Base-by-base conservation (phyloP, 2,888 invertebrate genomes). In the Chrysopilus asiliformis region DNA sequence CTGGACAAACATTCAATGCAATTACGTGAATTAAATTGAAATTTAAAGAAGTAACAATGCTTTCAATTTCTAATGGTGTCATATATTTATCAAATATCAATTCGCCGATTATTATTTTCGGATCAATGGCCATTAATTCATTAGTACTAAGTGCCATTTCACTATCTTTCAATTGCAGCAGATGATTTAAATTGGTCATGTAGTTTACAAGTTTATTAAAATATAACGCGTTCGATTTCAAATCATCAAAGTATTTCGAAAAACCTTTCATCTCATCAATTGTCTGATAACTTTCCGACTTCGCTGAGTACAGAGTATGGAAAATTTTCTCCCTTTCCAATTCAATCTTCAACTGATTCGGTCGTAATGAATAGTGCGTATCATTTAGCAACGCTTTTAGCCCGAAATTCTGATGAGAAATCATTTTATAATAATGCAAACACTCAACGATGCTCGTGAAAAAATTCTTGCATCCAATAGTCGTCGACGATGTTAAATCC, bases 11-110 rank as follows among this genome's bases (percentile, higher is more conserved):
- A 56, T 78, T 81, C 3, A 76, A 59, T 3, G 79, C 72, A 9
- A 83, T 70, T 46, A 79, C 78, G 47, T 82, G 79, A 32, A 79
- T 72, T 35, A 82, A 66, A 65, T 83, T 80, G 2, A 83, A 68
- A 53, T 79, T 78, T 13, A 83, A 56, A 46, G 74, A 74, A 20
- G 69, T 68, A 41, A 81, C 79, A 48, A 78, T 69, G 2, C 68
- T 62, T 52, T 83, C 83, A 38, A 84, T 71, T 49, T 74, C 71
- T 3, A 73, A 64, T 0, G 81, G 76, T 4, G 78, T 72, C 36
- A 78, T 61, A 39, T 76, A 68, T 47, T 74, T 68, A 40, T 75
- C 71, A 49, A 79, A 80, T 41, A 83, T 70, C 51, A 80, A 65
- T 47, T 72, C 71, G 3, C 77, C 76, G 45, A 78, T 72, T 37